These are phyloP conservation scores for Alexandromys oeconomus DNA, from an alignment of 2,797 vertebrate species.

Conservation along the genomic window DNA sequence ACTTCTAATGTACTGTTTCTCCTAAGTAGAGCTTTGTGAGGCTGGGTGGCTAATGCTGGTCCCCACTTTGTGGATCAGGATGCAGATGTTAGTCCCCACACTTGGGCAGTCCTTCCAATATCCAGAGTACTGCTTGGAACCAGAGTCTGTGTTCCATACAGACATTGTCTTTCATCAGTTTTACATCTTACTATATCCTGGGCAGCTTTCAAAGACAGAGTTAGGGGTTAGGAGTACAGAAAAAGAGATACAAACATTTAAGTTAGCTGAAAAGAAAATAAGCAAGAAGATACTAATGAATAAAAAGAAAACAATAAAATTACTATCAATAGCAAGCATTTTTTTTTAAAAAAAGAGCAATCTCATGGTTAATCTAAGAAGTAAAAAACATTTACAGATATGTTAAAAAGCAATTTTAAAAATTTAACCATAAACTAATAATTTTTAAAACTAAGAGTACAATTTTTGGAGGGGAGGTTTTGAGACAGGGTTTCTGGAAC, in stretches of 20 bases:
- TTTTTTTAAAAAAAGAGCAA: background rate
- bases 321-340: background rate
- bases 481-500: too few species aligned
- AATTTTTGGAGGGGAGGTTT: background rate
- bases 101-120: background rate
- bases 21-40: background rate
- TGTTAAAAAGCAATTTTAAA: background rate
- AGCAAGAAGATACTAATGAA: background rate
- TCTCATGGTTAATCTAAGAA: background rate
- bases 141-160: background rate
- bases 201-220: background rate
- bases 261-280: background rate
- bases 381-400: background rate
- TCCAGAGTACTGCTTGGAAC: background rate
- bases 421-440: background rate
- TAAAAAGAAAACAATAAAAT: constrained; percentile 20
- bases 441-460: background rate
- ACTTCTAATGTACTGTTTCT: background rate
- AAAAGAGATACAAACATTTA: constrained; percentile 26
- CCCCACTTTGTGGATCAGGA: background rate
- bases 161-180: background rate
- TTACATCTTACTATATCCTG: background rate
- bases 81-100: background rate
- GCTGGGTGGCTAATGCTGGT: too few species aligned
- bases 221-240: background rate